Evolutionary conservation across 2,113 vertebrate genomes (phyloP).

Genomic region (Thomomys bottae): DNA sequence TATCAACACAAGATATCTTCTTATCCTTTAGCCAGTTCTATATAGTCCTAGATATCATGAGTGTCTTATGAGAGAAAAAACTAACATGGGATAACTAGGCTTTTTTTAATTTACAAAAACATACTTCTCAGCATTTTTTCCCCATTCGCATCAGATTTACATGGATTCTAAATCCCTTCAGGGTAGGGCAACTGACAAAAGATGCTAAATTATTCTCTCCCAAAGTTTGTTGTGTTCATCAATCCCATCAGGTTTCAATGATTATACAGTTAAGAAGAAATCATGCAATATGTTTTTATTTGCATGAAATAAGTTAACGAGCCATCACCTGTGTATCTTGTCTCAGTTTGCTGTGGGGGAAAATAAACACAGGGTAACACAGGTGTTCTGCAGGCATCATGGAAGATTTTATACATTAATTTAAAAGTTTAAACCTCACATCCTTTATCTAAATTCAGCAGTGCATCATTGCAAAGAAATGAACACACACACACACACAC

Average conservation of each 20-base stretch:
- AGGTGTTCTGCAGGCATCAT: conserved; percentile 77
- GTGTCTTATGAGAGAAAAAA: conserved; percentile 70
- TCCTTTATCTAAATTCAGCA: conserved; percentile 72
- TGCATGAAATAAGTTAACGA: conserved; percentile 85
- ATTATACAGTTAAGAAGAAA: conserved; percentile 81
- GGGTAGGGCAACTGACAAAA: conserved; percentile 78
- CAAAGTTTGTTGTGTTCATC: conserved; percentile 82
- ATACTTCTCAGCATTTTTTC: conserved; percentile 78
- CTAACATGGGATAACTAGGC: conserved; percentile 74
- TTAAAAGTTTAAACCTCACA: conserved; percentile 77
- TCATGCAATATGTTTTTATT: conserved; percentile 82
- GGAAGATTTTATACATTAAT: conserved; percentile 70
- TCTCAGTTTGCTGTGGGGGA: conserved; percentile 64
- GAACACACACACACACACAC: neutral
- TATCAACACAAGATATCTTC: conserved; percentile 68
- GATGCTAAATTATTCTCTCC: conserved; percentile 73
- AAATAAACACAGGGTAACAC: conserved; percentile 63
- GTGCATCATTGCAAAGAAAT: conserved; percentile 54
- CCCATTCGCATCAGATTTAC: conserved; percentile 83
- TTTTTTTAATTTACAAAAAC: conserved; percentile 79
- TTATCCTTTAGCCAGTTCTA: conserved; percentile 29
- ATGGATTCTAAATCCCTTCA: conserved; percentile 81
- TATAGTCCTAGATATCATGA: conserved; percentile 45
- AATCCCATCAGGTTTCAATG: conserved; percentile 77
- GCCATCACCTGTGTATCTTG: conserved; percentile 80